Conservation (phyloP, 2,888 invertebrate genomes). For the Drosophila anceps region DNA sequence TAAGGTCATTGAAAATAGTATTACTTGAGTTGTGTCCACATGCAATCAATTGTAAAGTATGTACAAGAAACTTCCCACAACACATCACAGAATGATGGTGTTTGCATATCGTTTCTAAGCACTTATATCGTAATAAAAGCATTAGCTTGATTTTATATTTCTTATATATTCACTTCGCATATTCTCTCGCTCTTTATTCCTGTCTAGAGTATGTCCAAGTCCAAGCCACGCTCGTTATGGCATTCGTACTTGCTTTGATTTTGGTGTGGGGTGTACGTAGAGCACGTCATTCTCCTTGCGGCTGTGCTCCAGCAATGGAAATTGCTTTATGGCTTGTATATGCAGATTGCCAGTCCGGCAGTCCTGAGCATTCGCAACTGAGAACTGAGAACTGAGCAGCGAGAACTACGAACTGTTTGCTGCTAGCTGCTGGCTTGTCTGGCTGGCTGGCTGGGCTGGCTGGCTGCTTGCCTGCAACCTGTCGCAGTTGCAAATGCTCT, state of each 20-base stretch:
- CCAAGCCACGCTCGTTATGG: too few relatives aligned
- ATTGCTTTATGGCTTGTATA: constrained; percentile 84
- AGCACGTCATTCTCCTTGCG: constrained; percentile 51
- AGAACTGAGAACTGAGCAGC: constrained; percentile 34
- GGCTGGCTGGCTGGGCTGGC: constrained; percentile 19
- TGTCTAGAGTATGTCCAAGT: constrained; percentile 3
- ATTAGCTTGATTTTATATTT: not conserved
- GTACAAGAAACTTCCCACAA: too few relatives aligned
- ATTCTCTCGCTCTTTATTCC: not conserved
- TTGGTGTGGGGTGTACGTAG: constrained; percentile 46
- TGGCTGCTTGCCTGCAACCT: constrained; percentile 60
- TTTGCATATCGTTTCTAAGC: not conserved
- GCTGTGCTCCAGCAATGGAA: constrained; percentile 75
- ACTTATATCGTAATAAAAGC: not conserved
- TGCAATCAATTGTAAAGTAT: not conserved
- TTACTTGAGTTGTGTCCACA: not conserved
- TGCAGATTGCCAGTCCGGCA: constrained; percentile 74
- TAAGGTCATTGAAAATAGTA: not conserved
- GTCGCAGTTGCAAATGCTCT: constrained; percentile 70
- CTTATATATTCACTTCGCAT: not conserved
- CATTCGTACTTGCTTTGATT: constrained; percentile 10
- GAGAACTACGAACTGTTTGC: constrained; percentile 18
- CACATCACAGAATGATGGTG: not conserved
- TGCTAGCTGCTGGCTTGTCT: constrained; percentile 16
- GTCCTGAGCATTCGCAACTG: constrained; percentile 39